Evolutionary conservation across 2,113 vertebrate genomes (phyloP).

Genomic region (Piaya cayana): DNA sequence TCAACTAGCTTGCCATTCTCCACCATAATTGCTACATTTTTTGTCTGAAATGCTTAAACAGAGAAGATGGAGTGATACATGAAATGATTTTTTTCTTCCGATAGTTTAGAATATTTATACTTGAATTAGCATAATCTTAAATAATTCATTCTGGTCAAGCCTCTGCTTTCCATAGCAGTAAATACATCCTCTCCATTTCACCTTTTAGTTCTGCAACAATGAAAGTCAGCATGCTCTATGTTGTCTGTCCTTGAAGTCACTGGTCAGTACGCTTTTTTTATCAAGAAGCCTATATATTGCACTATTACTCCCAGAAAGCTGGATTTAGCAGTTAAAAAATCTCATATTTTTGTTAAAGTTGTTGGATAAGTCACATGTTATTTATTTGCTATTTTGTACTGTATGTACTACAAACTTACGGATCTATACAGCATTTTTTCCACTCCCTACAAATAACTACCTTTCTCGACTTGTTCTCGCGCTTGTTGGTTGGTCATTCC

Average conservation of each 20-base stretch:
- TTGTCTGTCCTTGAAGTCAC: background rate
- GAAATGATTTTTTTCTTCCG: background rate
- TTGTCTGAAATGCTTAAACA: background rate
- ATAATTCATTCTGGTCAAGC: background rate
- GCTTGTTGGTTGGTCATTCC: conserved; percentile 99
- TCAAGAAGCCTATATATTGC: background rate
- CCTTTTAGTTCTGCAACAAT: background rate
- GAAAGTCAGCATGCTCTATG: background rate
- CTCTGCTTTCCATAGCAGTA: background rate
- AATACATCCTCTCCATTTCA: background rate
- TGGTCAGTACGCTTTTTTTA: background rate
- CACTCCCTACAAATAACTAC: conserved; percentile 47
- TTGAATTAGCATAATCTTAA: conserved; percentile 1
- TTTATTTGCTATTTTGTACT: background rate
- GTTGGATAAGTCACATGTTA: background rate
- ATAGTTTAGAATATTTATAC: conserved; percentile 17
- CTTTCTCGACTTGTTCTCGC: conserved; percentile 96
- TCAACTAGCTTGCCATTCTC: background rate
- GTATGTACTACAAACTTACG: background rate
- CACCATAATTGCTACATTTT: background rate
- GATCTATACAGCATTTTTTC: background rate
- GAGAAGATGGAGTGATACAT: background rate
- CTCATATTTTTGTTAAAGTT: background rate
- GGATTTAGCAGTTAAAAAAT: background rate
- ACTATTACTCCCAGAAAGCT: background rate